A percentile compares a stretch with the other conserved stretches of the same genome.
phyloP scores from a whole-genome alignment of 2,113 vertebrate species.

The Terrapene triunguis region DNA sequence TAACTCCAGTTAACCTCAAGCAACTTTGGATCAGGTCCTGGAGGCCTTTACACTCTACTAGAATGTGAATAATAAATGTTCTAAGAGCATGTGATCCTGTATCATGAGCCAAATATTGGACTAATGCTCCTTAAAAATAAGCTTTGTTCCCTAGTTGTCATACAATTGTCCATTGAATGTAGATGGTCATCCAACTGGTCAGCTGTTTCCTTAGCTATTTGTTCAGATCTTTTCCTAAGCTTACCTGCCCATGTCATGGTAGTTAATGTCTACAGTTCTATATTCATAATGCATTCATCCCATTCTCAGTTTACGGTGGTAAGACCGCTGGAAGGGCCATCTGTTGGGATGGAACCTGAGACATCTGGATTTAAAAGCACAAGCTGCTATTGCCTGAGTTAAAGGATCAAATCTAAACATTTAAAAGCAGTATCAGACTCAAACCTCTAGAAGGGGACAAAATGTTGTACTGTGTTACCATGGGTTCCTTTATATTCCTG shows the following conservation, averaged over 20 bases:
- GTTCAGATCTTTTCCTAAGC: background rate
- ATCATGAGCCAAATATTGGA: background rate
- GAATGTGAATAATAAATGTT: background rate
- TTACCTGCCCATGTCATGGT: constrained; percentile 24
- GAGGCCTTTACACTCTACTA: background rate
- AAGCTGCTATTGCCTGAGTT: background rate
- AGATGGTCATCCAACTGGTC: background rate
- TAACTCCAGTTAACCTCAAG: background rate
- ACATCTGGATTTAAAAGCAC: background rate
- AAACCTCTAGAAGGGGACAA: background rate
- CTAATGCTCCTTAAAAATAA: background rate
- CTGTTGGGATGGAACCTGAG: background rate
- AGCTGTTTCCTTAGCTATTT: background rate
- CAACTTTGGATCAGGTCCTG: background rate
- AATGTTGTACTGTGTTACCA: background rate
- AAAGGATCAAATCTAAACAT: background rate
- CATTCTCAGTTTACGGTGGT: background rate
- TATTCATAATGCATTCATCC: background rate
- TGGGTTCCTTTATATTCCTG: background rate
- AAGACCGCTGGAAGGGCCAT: background rate
- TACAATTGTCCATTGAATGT: background rate
- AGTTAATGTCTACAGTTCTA: background rate
- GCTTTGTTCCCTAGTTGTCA: background rate
- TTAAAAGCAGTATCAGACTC: background rate
- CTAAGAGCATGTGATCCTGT: background rate